Evolutionary conservation across 2,113 vertebrate species (phyloP), one percentile per base, ranked within the genome.

Genomic region (Menura novaehollandiae): DNA sequence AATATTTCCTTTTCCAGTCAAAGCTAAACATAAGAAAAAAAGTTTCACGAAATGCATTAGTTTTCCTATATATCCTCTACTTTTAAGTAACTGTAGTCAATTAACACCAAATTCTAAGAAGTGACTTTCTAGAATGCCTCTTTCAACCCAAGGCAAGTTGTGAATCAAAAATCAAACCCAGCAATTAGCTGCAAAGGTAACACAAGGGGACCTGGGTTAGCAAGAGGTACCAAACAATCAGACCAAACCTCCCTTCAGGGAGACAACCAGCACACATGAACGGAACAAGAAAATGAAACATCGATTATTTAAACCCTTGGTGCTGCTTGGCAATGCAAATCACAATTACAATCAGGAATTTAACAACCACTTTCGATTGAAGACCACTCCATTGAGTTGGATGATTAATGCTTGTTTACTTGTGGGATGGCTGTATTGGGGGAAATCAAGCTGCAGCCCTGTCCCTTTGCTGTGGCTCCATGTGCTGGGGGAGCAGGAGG

Each of bases 271-370:
- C 80, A 87, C 59, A 35, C 1, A 9, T 23, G 63, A 85, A 67
- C 0, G 0, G 64, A 80, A 94, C 58, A 76, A 93, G 59, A 75
- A 81, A 72, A 30, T 17, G 44, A 76, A 96, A 68, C 75, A 95
- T 86, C 0, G 28, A 95, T 92, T 84, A 73, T 77, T 81, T 87
- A 91, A 91, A 91, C 60, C 89, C 7, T 5, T 56, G 30, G 28
- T 46, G 47, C 91, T 89, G 84, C 92, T 75, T 75, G 67, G 85
- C 51, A 82, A 90, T 88, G 82, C 88, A 96, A 94, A 93, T 79
- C 78, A 72, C 92, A 82, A 47, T 63, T 86, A 86, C 75, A 75
- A 85, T 64, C 58, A 93, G 79, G 75, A 90, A 88, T 79, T 85
- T 56, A 94, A 89, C 41, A 84, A 79, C 58, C 8, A 2, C 41